phyloP scores from a whole-genome alignment of 2,888 invertebrate species.

The Noctua janthe region DNA sequence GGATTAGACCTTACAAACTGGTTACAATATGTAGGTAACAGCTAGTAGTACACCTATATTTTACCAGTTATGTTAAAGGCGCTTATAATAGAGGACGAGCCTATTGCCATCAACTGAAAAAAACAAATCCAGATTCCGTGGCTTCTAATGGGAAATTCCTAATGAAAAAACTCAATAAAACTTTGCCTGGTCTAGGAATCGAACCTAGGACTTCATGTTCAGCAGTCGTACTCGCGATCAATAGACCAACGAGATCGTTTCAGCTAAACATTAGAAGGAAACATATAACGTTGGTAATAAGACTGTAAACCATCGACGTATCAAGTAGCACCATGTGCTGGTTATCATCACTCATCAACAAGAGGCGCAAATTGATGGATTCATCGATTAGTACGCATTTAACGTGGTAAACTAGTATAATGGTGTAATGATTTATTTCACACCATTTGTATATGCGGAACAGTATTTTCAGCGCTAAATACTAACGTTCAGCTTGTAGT shows the following conservation, averaged over 20 bases:
- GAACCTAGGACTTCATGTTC: too few species aligned
- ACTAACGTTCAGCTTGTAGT: not conserved
- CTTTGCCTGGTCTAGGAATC: not conserved
- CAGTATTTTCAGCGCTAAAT: not conserved
- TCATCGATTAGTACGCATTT: conserved; percentile 44
- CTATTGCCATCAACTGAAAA: not conserved
- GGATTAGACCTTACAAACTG: too few species aligned
- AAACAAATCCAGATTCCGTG: not conserved
- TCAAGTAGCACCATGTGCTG: conserved; percentile 5
- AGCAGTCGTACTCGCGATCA: not conserved
- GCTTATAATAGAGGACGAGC: not conserved
- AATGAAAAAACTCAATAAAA: not conserved
- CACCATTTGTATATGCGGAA: not conserved
- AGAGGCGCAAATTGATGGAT: conserved; percentile 43
- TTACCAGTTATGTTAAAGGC: not conserved
- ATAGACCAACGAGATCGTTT: not conserved
- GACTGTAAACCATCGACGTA: conserved; percentile 40
- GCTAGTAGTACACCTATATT: not conserved
- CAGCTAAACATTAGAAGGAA: conserved; percentile 32
- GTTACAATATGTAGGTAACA: too few species aligned
- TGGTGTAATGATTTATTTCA: conserved; percentile 23
- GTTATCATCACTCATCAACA: conserved; percentile 41
- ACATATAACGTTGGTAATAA: conserved; percentile 25
- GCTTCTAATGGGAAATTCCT: not conserved
- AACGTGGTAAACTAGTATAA: conserved; percentile 22